These are phyloP conservation scores for Pangasius larnaudii DNA, from an alignment of 2,797 vertebrate species.

Conservation along the genomic window DNA sequence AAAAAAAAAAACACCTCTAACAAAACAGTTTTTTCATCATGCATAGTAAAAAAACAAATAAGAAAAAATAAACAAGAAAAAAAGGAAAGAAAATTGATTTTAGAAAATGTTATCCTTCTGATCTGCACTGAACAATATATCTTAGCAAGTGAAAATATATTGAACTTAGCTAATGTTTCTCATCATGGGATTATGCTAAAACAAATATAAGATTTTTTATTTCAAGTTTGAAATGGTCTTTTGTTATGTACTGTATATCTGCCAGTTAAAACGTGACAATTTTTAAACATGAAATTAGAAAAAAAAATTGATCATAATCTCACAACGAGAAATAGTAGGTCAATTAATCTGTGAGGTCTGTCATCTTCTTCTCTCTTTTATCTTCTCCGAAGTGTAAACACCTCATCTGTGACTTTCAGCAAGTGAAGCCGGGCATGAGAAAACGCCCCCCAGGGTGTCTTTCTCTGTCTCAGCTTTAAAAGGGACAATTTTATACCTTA, in stretches of 20 bases:
- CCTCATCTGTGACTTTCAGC: conserved; percentile 8
- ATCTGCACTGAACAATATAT: neutral
- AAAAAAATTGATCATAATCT: neutral
- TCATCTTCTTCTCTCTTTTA: neutral
- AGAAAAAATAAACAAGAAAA: neutral
- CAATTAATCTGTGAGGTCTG: neutral
- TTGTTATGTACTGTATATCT: neutral
- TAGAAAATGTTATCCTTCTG: neutral
- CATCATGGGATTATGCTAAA: neutral
- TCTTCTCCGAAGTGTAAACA: neutral
- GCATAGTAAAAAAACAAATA: neutral
- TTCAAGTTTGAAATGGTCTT: neutral
- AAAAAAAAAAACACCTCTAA: neutral
- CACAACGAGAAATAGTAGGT: neutral
- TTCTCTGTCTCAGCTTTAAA: neutral
- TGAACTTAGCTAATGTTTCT: neutral
- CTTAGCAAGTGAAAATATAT: neutral
- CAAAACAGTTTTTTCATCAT: neutral
- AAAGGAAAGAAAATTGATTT: neutral
- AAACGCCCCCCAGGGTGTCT: neutral
- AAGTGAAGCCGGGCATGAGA: neutral
- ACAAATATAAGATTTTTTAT: neutral
- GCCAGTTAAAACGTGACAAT: neutral
- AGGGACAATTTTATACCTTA: neutral
- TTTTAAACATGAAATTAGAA: neutral